These are phyloP conservation scores for Drosophila yakuba DNA, from an alignment of 1,140 invertebrate species.

Conservation along the genomic window DNA sequence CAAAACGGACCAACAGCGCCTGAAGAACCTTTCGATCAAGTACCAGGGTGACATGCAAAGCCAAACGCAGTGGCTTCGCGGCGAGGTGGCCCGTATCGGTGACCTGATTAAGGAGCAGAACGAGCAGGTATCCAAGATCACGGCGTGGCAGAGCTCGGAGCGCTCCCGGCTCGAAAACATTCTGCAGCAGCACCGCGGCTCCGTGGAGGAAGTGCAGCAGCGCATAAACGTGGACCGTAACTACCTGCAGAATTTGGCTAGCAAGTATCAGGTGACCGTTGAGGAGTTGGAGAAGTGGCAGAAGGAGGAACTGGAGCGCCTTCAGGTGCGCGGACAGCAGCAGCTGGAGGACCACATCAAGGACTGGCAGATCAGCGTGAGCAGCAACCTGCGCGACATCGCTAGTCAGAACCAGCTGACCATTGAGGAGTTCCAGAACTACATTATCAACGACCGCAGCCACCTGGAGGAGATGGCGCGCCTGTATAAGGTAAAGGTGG, in stretches of 20 bases:
- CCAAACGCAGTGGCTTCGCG: constrained; percentile 77
- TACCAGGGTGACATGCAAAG: constrained; percentile 80
- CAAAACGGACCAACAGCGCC: constrained; percentile 66
- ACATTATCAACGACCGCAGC: constrained; percentile 70
- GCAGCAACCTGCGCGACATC: constrained; percentile 60
- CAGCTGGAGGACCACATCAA: constrained; percentile 72
- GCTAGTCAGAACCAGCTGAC: constrained; percentile 73
- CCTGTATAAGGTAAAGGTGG: constrained; percentile 74
- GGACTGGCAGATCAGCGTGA: constrained; percentile 74
- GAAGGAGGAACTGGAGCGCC: constrained; percentile 62
- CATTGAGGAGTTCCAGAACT: constrained; percentile 76
- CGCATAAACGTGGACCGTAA: constrained; percentile 70
- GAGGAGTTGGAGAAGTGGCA: constrained; percentile 83
- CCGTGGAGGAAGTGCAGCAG: constrained; percentile 64
- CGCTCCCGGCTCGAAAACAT: constrained; percentile 69
- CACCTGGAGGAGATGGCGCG: constrained; percentile 66
- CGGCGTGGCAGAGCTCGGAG: constrained; percentile 77
- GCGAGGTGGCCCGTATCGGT: constrained; percentile 68
- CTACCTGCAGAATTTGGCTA: constrained; percentile 71
- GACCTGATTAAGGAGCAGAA: constrained; percentile 74
- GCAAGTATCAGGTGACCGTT: constrained; percentile 75
- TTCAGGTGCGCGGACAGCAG: constrained; percentile 65
- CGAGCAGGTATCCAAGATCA: constrained; percentile 69
- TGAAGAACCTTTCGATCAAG: constrained; percentile 68
- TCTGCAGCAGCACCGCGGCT: constrained; percentile 70